A percentile compares a stretch with the other conserved stretches of the same genome.
These are phyloP conservation scores for Pollenia labialis DNA, from an alignment of 2,888 invertebrate species.

Conservation along the genomic window DNA sequence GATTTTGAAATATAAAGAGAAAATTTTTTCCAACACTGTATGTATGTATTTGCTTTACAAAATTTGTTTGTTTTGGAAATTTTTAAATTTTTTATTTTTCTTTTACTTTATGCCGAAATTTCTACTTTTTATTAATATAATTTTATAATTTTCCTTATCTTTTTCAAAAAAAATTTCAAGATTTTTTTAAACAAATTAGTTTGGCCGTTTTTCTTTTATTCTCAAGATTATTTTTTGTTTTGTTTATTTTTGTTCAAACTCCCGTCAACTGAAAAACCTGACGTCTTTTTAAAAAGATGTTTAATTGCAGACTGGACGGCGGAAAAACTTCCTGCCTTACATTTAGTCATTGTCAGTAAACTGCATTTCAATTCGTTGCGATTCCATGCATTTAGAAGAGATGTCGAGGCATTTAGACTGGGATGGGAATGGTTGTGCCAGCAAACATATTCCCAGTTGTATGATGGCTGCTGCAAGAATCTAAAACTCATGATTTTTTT, in stretches of 20 bases:
- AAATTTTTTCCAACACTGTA: not conserved
- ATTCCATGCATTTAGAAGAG: constrained; percentile 41
- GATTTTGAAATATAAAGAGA: not conserved
- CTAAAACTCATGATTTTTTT: constrained; percentile 52
- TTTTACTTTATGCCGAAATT: not conserved
- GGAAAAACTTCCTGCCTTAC: constrained; percentile 68
- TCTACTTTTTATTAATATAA: not conserved
- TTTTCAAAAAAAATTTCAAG: too few relatives aligned
- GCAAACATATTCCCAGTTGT: constrained; percentile 38
- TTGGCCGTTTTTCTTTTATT: constrained; percentile 1
- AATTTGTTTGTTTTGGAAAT: not conserved
- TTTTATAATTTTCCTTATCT: too few relatives aligned
- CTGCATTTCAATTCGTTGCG: constrained; percentile 52
- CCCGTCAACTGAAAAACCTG: constrained; percentile 52
- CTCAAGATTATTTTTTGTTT: constrained; percentile 8
- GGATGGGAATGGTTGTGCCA: constrained; percentile 37
- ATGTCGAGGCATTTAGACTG: constrained; percentile 30
- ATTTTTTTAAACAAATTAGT: not conserved
- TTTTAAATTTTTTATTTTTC: not conserved
- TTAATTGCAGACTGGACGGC: constrained; percentile 71
- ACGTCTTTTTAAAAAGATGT: constrained; percentile 73
- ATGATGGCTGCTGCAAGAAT: constrained; percentile 55
- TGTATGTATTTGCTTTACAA: not conserved
- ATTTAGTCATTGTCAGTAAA: constrained; percentile 52
- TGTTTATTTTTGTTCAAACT: constrained; percentile 26